These are phyloP conservation scores for Drosophila subquinaria DNA, from an alignment of 2,888 invertebrate genomes.

Conservation along the genomic window DNA sequence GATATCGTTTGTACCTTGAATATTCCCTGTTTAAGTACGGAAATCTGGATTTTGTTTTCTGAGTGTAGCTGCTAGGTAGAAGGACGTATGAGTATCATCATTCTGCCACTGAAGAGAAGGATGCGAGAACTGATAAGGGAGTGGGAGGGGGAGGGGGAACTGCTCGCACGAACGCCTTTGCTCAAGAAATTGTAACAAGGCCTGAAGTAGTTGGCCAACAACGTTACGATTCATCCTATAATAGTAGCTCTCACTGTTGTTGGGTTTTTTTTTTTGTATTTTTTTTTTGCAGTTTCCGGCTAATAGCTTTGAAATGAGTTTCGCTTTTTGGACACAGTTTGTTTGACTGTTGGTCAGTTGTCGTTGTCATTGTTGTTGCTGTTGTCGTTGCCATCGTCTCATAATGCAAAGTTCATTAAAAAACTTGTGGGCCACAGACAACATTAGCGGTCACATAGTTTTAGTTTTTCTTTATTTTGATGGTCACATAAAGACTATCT, in stretches of 20 bases:
- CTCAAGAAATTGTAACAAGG: constrained; percentile 35
- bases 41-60: no score
- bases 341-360: constrained; percentile 36
- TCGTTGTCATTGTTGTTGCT: constrained; percentile 5
- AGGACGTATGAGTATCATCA: constrained; percentile 33
- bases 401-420: constrained; percentile 56
- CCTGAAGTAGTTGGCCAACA: constrained; percentile 28
- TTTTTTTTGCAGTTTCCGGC: constrained; percentile 55
- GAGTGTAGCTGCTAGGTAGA: constrained; percentile 1
- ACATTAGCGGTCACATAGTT: constrained; percentile 54
- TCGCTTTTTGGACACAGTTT: constrained; percentile 58
- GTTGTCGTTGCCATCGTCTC: constrained; percentile 11
- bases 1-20: no score
- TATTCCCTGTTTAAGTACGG: no score
- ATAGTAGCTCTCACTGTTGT: constrained; percentile 12
- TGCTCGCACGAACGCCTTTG: constrained; percentile 58
- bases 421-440: constrained; percentile 35
- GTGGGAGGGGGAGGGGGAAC: neutral
- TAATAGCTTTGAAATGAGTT: constrained; percentile 80
- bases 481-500: constrained; percentile 17
- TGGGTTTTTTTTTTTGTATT: neutral
- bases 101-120: constrained; percentile 19
- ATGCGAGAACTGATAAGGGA: neutral
- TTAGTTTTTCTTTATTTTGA: constrained; percentile 13
- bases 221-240: constrained; percentile 20